Conservation (phyloP, 2,113 vertebrate genomes). For the Lagopus muta region DNA sequence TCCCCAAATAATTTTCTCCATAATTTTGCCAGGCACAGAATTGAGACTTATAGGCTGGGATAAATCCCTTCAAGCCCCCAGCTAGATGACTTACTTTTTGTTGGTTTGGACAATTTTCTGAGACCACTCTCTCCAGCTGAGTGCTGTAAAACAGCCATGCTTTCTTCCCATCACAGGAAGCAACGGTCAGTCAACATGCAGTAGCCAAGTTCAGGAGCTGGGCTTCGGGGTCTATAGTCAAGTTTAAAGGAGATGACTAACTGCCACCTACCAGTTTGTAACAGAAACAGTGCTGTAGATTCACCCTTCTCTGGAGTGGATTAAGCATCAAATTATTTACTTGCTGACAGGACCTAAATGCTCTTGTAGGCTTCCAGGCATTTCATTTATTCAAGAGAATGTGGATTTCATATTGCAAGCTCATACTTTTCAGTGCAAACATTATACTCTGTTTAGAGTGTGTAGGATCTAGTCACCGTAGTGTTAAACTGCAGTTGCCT, state of each 20-base stretch:
- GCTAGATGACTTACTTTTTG: background rate
- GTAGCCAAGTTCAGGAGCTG: background rate
- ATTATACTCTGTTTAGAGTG: background rate
- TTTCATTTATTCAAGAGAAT: background rate
- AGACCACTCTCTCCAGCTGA: background rate
- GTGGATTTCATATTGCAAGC: background rate
- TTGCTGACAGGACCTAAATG: background rate
- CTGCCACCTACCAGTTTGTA: background rate
- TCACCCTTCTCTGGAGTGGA: background rate
- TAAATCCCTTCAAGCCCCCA: too few species aligned
- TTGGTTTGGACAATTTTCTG: background rate
- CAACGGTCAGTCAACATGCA: background rate
- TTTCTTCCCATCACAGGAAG: background rate
- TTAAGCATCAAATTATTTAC: background rate
- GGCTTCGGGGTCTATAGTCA: background rate
- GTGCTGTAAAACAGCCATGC: background rate
- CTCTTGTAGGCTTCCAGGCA: background rate
- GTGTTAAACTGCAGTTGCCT: background rate
- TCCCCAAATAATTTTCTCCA: too few species aligned
- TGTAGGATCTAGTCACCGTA: background rate
- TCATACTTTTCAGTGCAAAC: background rate
- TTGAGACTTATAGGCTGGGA: too few species aligned
- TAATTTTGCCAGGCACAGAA: too few species aligned
- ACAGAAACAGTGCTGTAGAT: background rate
- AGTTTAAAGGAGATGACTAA: background rate